Evolutionary conservation across 2,797 vertebrate species (phyloP).

Genomic region (Lophius americanus): DNA sequence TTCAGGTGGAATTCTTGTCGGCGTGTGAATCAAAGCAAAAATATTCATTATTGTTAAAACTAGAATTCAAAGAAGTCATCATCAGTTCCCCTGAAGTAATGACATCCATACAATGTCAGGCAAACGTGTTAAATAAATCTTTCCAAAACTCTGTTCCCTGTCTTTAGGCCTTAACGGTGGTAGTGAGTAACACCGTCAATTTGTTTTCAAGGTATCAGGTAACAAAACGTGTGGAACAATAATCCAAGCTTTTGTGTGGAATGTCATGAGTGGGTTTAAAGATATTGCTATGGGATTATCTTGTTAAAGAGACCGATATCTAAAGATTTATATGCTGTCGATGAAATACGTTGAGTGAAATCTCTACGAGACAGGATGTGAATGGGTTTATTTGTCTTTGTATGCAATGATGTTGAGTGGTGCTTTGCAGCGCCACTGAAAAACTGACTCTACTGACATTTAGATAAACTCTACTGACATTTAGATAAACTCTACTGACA

Average conservation of each 20-base stretch:
- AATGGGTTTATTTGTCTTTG: background rate
- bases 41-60: too few species aligned
- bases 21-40: too few species aligned
- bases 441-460: slow-evolving; percentile 6
- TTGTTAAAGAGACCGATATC: slow-evolving; percentile 9
- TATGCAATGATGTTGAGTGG: background rate
- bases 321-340: slow-evolving; percentile 13
- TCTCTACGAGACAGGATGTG: background rate
- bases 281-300: background rate
- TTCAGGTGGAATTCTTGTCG: too few species aligned
- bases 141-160: too few species aligned
- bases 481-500: slow-evolving; percentile 8
- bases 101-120: too few species aligned
- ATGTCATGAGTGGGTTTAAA: background rate
- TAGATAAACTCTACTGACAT: slow-evolving; percentile 8
- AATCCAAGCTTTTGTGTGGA: background rate
- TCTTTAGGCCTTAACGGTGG: too few species aligned
- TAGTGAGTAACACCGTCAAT: too few species aligned
- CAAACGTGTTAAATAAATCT: too few species aligned
- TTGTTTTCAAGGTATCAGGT: too few species aligned
- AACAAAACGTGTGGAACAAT: too few species aligned
- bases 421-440: slow-evolving; percentile 5
- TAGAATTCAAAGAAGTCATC: too few species aligned
- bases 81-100: too few species aligned
- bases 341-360: background rate